Percentiles rank a stretch among this genome's conserved stretches.
Conservation (phyloP, 2,113 vertebrate genomes). For the Saguinus imperator region DNA sequence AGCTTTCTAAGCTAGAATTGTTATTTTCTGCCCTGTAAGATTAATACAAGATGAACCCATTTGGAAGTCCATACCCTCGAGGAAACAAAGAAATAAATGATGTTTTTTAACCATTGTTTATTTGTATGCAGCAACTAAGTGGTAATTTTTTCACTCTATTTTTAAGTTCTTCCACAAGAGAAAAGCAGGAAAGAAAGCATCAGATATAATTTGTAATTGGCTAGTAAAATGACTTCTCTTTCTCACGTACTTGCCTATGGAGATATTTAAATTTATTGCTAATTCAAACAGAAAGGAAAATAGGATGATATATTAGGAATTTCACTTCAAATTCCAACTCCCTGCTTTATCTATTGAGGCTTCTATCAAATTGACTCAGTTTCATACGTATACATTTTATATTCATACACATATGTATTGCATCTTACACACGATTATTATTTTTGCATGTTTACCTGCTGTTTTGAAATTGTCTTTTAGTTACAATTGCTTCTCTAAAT, state of each 20-base stretch:
- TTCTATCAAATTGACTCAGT: background rate
- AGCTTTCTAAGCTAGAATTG: background rate
- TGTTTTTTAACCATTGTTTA: background rate
- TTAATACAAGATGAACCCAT: background rate
- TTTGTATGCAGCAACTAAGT: background rate
- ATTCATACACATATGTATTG: background rate
- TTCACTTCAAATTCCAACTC: background rate
- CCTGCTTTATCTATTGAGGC: background rate
- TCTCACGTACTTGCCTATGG: background rate
- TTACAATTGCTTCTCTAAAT: background rate
- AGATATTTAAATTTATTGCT: constrained; percentile 9
- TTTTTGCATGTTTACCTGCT: background rate
- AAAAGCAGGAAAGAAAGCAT: background rate
- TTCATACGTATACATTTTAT: background rate
- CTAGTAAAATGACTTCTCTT: background rate
- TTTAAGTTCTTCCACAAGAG: background rate
- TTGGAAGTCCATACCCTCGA: background rate
- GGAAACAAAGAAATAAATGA: background rate
- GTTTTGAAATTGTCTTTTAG: background rate
- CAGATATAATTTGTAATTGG: background rate
- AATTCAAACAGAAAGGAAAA: background rate
- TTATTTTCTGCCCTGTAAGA: background rate
- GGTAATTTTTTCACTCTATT: background rate
- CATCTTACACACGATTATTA: background rate
- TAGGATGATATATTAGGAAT: background rate